Base-by-base conservation (phyloP, 2,113 vertebrate species). In the Leiothrix lutea region DNA sequence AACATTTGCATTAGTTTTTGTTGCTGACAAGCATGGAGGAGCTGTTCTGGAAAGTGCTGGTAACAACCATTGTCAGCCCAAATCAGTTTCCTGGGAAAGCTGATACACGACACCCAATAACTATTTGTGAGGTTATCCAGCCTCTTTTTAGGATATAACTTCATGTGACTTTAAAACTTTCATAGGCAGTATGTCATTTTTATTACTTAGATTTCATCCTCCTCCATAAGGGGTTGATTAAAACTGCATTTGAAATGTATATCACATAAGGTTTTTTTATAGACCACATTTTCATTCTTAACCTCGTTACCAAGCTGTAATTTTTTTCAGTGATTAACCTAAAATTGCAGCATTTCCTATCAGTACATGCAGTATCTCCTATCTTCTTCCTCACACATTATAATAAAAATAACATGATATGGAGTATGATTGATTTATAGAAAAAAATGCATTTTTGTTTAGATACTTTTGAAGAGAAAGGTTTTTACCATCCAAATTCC, bases 181-280 rank as follows among this genome's bases (percentile, higher is more conserved):
- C 48, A 50, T 21, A 65, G 44, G 64, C 33, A 6, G 10, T 82
- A 60, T 92, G 81, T 90, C 47, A 94, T 88, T 95, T 95, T 91
- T 94, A 94, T 88, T 95, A 73, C 85, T 92, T 82, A 85, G 45
- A 54, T 93, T 91, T 96, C 94, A 92, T 70, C 78, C 42, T 96
- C 64, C 56, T 92, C 87, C 71, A 92, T 95, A 75, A 93, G 64
- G 74, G 71, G 64, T 91, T 95, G 90, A 96, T 94, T 94, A 97
- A 97, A 95, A 73, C 64, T 90, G 85, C 54, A 86, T 93, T 94
- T 91, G 74, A 96, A 95, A 95, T 94, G 74, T 95, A 88, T 95
- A 92, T 92, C 74, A 73, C 82, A 90, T 62, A 86, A 73, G 47
- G 12, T 3, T n/a, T 95, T 96, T 95, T 85, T 90, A 80, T 77